Percentiles rank a stretch among this genome's conserved stretches.
phyloP scores from a whole-genome alignment of 2,797 vertebrate species.

The Sphaeramia orbicularis region DNA sequence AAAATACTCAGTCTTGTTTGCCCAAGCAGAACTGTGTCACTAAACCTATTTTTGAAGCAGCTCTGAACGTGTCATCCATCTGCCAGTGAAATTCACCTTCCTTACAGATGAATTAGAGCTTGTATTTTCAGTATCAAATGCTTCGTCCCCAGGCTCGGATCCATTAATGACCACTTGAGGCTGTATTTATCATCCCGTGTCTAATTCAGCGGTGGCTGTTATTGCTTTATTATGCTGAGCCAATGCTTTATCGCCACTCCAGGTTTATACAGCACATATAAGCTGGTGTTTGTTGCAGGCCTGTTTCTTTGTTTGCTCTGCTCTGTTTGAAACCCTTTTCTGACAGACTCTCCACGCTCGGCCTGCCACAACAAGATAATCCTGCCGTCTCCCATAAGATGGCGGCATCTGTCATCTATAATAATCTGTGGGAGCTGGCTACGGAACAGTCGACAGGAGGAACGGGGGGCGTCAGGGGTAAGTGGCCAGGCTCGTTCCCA shows the following conservation, averaged over 20 bases:
- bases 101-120: conserved; percentile 11
- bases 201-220: conserved; percentile 37
- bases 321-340: conserved; percentile 53
- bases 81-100: conserved; percentile 8
- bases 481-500: conserved; percentile 57
- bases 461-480: conserved; percentile 24
- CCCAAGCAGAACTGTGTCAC: neutral
- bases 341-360: conserved; percentile 43
- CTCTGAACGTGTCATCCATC: neutral
- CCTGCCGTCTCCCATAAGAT: conserved; percentile 72
- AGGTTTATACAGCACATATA: conserved; percentile 29
- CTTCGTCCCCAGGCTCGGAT: conserved; percentile 21
- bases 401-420: conserved; percentile 78
- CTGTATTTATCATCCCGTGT: conserved; percentile 27
- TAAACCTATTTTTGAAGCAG: neutral
- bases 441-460: conserved; percentile 66
- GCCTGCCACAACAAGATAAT: conserved; percentile 77
- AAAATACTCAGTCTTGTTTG: neutral
- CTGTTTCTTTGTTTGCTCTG: conserved; percentile 47
- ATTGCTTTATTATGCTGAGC: conserved; percentile 31
- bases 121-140: conserved; percentile 25
- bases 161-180: conserved; percentile 28
- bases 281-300: conserved; percentile 19
- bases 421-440: conserved; percentile 66
- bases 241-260: conserved; percentile 31